These are phyloP conservation scores for Malachius bipustulatus DNA, from an alignment of 2,888 invertebrate species.

Conservation along the genomic window DNA sequence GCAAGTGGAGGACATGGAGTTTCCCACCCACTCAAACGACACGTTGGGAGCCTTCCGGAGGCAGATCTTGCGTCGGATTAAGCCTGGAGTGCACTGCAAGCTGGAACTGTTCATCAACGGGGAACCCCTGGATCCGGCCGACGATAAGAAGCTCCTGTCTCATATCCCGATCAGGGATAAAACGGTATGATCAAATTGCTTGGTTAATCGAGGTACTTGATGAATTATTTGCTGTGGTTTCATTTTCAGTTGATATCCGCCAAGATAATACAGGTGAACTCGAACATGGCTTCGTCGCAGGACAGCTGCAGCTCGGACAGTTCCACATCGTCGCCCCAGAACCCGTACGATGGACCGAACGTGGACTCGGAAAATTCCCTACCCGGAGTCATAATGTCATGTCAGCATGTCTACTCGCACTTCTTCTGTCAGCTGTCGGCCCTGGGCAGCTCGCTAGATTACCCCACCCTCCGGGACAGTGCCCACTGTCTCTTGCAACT, in stretches of 20 bases:
- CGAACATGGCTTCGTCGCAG: constrained; percentile 65
- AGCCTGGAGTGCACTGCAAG: constrained; percentile 63
- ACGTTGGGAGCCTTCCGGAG: constrained; percentile 77
- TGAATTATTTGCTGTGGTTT: neutral
- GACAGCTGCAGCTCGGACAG: constrained; percentile 86
- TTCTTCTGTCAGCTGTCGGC: constrained; percentile 82
- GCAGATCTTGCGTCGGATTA: constrained; percentile 56
- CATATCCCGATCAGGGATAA: constrained; percentile 80
- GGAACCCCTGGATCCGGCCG: constrained; percentile 74
- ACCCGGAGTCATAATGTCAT: constrained; percentile 84
- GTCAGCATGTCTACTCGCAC: constrained; percentile 62
- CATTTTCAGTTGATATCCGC: constrained; percentile 59
- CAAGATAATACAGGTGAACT: constrained; percentile 61
- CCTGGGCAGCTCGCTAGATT: constrained; percentile 70
- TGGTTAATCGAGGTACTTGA: constrained; percentile 1
- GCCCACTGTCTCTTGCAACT: constrained; percentile 67
- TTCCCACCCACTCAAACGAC: constrained; percentile 89
- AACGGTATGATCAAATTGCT: constrained; percentile 51
- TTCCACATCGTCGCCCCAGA: constrained; percentile 83
- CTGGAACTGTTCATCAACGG: constrained; percentile 84
- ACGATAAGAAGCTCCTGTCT: constrained; percentile 77
- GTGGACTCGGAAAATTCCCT: constrained; percentile 77
- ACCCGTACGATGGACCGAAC: constrained; percentile 69
- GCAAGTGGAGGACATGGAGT: constrained; percentile 81
- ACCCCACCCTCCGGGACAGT: constrained; percentile 71